These are phyloP conservation scores for Eremophila alpestris DNA, from an alignment of 2,797 vertebrate species.

Conservation along the genomic window DNA sequence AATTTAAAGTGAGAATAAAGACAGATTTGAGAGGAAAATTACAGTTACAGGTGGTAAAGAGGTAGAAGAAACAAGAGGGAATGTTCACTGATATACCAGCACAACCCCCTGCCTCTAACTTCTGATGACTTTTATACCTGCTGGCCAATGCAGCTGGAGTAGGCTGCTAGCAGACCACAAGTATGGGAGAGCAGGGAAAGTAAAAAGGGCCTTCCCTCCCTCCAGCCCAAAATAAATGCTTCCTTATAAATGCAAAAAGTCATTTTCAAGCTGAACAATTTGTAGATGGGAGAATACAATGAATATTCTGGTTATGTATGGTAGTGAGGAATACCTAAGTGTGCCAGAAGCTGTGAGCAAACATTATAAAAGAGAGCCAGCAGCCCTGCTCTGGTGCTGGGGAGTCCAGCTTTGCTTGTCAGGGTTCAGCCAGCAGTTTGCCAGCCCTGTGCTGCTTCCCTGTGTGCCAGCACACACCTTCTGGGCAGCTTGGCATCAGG, in stretches of 20 bases:
- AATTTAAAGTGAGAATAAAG: background rate
- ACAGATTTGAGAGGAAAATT: background rate
- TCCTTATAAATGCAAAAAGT: background rate
- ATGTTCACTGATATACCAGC: background rate
- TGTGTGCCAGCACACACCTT: background rate
- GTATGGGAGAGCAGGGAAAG: background rate
- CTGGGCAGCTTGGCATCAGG: background rate
- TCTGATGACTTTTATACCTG: background rate
- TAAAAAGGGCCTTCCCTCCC: background rate
- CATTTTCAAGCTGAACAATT: background rate
- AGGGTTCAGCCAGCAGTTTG: background rate
- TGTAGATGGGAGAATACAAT: background rate
- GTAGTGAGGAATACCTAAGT: background rate
- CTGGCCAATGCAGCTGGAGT: background rate
- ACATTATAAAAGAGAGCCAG: background rate
- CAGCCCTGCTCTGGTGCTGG: background rate
- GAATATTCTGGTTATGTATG: background rate
- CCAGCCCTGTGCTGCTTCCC: background rate
- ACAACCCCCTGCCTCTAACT: too few species aligned
- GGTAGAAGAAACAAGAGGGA: background rate
- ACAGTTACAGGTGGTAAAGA: background rate
- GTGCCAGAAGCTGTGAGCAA: background rate
- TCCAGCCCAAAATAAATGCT: background rate
- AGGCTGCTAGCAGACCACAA: background rate
- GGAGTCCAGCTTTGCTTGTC: background rate